Conservation (phyloP, 2,113 vertebrate species). For the Athene cunicularia region DNA sequence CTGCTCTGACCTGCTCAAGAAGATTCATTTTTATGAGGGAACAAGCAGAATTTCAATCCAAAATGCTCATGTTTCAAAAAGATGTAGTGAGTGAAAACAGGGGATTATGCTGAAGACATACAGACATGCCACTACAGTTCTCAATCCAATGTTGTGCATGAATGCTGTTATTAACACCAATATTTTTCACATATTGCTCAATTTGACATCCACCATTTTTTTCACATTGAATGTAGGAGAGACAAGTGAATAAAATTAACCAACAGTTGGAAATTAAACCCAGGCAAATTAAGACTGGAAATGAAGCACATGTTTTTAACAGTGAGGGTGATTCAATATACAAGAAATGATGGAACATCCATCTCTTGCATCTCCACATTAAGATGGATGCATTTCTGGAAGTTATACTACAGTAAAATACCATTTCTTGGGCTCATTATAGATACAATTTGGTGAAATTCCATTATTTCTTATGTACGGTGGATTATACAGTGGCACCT, state of each 20-base stretch:
- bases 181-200: slow-evolving; percentile 28
- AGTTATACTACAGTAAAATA: background rate
- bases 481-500: background rate
- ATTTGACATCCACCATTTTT: background rate
- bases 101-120: background rate
- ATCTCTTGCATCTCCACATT: background rate
- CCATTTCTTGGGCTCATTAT: background rate
- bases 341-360: background rate
- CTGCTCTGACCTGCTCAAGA: slow-evolving; percentile 7
- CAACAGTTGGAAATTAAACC: background rate
- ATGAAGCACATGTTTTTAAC: background rate
- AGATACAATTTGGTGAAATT: background rate
- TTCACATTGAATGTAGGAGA: background rate
- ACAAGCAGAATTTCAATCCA: background rate
- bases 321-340: background rate
- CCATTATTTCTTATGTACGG: background rate
- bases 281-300: slow-evolving; percentile 41
- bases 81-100: slow-evolving; percentile 21
- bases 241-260: slow-evolving; percentile 21
- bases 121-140: slow-evolving; percentile 5
- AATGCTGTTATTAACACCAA: background rate
- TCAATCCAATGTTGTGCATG: background rate
- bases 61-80: slow-evolving; percentile 9
- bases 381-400: background rate
- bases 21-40: background rate